Conservation (phyloP, 2,113 vertebrate species). For the Micronycteris hirsuta region DNA sequence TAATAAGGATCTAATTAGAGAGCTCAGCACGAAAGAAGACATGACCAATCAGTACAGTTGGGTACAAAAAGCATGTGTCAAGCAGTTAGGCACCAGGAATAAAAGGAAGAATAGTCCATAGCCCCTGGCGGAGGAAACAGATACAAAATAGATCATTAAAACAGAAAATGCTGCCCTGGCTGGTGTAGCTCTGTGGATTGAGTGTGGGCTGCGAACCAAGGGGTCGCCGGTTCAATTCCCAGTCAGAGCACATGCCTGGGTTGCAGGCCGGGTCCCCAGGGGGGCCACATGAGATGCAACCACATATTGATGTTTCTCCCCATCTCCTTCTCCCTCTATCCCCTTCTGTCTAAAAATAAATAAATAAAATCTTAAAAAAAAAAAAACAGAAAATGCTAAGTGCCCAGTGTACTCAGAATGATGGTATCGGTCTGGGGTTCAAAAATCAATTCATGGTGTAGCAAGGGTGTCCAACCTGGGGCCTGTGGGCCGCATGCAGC, state of each 20-base stretch:
- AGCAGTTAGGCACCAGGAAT: background rate
- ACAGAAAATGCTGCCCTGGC: background rate
- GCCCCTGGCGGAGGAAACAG: background rate
- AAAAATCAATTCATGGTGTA: background rate
- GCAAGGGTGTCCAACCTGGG: too few species aligned
- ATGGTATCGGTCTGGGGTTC: background rate
- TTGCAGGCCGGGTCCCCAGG: too few species aligned
- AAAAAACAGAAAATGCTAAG: background rate
- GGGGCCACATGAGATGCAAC: too few species aligned
- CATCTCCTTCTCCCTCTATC: too few species aligned
- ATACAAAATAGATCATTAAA: background rate
- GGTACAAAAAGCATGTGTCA: background rate
- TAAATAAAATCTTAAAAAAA: too few species aligned
- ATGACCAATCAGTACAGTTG: background rate
- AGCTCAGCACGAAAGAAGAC: conserved; percentile 37
- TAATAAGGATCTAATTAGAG: conserved; percentile 57
- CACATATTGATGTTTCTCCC: too few species aligned
- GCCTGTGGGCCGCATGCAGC: too few species aligned
- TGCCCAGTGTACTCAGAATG: background rate
- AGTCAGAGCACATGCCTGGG: too few species aligned
- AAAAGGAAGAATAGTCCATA: background rate
- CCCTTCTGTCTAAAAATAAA: too few species aligned
- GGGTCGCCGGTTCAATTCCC: too few species aligned
- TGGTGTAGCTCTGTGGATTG: too few species aligned
- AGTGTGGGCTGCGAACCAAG: too few species aligned